Base-by-base conservation (phyloP, 2,888 invertebrate genomes). In the Hipparchia semele region DNA sequence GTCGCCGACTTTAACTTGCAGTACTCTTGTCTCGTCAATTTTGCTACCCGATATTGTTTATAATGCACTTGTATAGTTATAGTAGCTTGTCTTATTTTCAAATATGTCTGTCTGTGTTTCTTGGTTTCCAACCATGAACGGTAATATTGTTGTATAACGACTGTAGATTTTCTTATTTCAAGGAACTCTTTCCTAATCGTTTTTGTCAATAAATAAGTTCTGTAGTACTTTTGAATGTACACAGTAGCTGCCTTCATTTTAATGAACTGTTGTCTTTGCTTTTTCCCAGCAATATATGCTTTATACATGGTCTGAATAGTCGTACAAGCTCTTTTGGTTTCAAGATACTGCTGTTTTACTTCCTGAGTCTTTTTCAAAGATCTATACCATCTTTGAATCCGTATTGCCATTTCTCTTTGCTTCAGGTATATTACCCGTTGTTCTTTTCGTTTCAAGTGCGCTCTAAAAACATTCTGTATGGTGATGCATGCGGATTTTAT, bases 221-320 rank as follows among this genome's bases (percentile, higher is more conserved):
- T 86, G 72, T 85, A 90, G 78, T 87, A 88, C 39, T 79, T 87
- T 71, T 92, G 92, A 70, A 92, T 89, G 70, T 77, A 79, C 62
- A 92, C 78, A 53, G 89, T 87, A 1, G 94, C 86, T 0, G 80
- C 83, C 85, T 78, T 88, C 3, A 90, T 82, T 75, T 78, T 81
- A n/a, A 86, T 64, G 79, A 87, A 94, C 64, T 88, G 83, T 56
- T 82, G 78, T 75, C 89, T 85, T 73, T 91, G 83, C 68, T 79
- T 81, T 79, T 83, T 88, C 74, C 82, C 90, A 33, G 86, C 79
- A 1, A 88, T 71, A 76, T 83, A 86, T 0, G 89, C 87, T 79
- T 84, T 87, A 75, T 90, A 95, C 45, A 82, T 79, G 77, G 81
- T 87, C 82, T 96, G 95, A 60, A 95, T 90, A 3, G 84, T 78